Percentiles rank a stretch among this genome's conserved stretches.
These are phyloP conservation scores for Sminthurides aquaticus DNA, from an alignment of 2,888 invertebrate genomes.

Conservation along the genomic window DNA sequence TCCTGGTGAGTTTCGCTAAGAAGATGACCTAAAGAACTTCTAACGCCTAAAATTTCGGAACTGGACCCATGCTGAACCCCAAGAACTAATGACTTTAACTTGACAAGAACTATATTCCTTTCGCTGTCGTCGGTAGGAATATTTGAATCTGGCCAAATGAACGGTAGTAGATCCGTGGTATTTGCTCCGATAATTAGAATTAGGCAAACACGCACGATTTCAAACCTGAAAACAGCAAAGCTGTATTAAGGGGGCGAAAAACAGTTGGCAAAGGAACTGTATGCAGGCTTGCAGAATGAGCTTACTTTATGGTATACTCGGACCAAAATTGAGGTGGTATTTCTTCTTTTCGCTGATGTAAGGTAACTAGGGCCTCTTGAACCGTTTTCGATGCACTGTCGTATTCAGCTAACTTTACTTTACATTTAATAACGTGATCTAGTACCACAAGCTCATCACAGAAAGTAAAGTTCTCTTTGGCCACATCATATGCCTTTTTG, in stretches of 20 bases:
- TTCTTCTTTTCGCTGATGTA: slow-evolving; percentile 21
- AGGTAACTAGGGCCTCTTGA: slow-evolving; percentile 26
- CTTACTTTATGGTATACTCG: background rate
- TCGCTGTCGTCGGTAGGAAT: slow-evolving; percentile 7
- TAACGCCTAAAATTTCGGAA: slow-evolving; percentile 30
- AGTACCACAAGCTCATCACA: slow-evolving; percentile 35
- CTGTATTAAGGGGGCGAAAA: background rate
- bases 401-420: slow-evolving; percentile 38
- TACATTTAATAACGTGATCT: slow-evolving; percentile 34
- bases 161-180: slow-evolving; percentile 34
- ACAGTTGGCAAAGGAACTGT: background rate
- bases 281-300: background rate
- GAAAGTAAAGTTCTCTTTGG: slow-evolving; percentile 32
- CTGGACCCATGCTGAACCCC: slow-evolving; percentile 36
- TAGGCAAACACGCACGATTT: slow-evolving; percentile 37
- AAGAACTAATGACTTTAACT: slow-evolving; percentile 38
- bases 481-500: slow-evolving; percentile 30
- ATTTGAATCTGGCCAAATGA: slow-evolving; percentile 33
- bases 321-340: slow-evolving; percentile 10
- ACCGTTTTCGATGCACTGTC: slow-evolving; percentile 41
- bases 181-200: slow-evolving; percentile 35
- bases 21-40: slow-evolving; percentile 27
- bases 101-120: slow-evolving; percentile 24
- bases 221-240: slow-evolving; percentile 21
- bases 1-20: slow-evolving; percentile 33